Evolutionary conservation across 2,888 invertebrate genomes (phyloP).

Genomic region (Phortica okadai): DNA sequence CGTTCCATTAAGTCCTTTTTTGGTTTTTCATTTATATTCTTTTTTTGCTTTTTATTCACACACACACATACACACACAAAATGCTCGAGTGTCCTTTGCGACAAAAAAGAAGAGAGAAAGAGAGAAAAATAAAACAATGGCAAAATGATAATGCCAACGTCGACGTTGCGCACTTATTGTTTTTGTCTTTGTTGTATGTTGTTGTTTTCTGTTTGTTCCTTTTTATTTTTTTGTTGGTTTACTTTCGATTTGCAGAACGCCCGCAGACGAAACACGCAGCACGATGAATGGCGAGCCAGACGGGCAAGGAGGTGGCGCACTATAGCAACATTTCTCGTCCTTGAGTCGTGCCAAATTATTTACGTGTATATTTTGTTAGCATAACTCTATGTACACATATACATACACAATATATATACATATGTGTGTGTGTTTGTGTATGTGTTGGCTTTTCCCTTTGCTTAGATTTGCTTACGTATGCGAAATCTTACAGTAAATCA

Average conservation of each 20-base stretch:
- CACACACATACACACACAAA: neutral
- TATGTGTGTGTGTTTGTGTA: neutral
- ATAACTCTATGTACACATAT: neutral
- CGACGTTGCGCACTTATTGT: conserved; percentile 12
- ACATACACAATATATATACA: too few species aligned
- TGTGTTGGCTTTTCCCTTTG: neutral
- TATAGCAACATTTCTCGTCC: conserved; percentile 1
- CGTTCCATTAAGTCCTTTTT: neutral
- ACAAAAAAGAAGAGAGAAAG: neutral
- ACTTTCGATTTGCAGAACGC: neutral
- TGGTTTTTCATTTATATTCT: neutral
- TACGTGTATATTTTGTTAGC: neutral
- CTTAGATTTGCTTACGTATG: conserved; percentile 4
- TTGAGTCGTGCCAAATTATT: conserved; percentile 9
- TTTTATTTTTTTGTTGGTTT: conserved; percentile 14
- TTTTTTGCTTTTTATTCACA: neutral
- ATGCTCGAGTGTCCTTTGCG: conserved; percentile 13
- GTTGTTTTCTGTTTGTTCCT: neutral
- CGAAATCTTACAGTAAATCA: conserved; percentile 27
- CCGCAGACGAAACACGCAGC: neutral
- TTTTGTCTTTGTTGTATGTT: neutral
- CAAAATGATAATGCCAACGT: conserved; percentile 12
- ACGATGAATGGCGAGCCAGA: neutral
- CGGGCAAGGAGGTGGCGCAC: neutral
- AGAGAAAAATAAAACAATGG: neutral